phyloP scores from a whole-genome alignment of 2,888 invertebrate species.

The Drosophila testacea region DNA sequence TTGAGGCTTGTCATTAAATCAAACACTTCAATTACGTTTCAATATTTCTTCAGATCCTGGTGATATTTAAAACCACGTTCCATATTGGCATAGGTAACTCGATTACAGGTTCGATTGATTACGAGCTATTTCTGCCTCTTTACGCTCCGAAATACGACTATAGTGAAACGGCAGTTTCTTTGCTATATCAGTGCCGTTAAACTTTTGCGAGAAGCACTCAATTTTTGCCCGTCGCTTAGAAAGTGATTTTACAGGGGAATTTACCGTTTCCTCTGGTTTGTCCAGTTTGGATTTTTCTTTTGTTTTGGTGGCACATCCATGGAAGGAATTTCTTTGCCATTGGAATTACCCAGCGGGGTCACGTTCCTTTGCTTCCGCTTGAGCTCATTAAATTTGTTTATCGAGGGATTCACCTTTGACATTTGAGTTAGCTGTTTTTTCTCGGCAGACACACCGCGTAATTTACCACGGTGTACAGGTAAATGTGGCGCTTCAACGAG shows the following conservation, averaged over 20 bases:
- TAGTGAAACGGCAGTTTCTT: background rate
- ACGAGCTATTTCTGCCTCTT: constrained; percentile 44
- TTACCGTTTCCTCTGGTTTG: background rate
- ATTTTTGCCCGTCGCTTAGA: constrained; percentile 34
- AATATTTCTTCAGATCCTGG: constrained; percentile 28
- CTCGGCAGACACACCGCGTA: constrained; percentile 68
- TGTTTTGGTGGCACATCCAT: constrained; percentile 59
- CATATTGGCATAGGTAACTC: constrained; percentile 77
- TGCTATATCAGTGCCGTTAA: constrained; percentile 37
- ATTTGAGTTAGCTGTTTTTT: constrained; percentile 68
- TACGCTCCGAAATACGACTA: constrained; percentile 49
- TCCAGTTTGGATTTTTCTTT: constrained; percentile 52
- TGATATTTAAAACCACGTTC: constrained; percentile 60
- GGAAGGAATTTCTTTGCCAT: constrained; percentile 87
- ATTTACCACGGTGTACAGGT: too few relatives aligned
- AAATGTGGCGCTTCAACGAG: too few relatives aligned
- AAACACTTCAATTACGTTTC: constrained; percentile 57
- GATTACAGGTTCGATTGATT: constrained; percentile 50
- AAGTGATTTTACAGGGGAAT: background rate
- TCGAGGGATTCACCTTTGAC: constrained; percentile 6
- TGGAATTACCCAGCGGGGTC: constrained; percentile 86
- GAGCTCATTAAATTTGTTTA: background rate
- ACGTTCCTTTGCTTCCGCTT: constrained; percentile 52
- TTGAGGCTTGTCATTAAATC: too few relatives aligned
- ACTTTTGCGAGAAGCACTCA: constrained; percentile 57